Base-by-base conservation (phyloP, 2,888 invertebrate genomes). In the Neria commutata region DNA sequence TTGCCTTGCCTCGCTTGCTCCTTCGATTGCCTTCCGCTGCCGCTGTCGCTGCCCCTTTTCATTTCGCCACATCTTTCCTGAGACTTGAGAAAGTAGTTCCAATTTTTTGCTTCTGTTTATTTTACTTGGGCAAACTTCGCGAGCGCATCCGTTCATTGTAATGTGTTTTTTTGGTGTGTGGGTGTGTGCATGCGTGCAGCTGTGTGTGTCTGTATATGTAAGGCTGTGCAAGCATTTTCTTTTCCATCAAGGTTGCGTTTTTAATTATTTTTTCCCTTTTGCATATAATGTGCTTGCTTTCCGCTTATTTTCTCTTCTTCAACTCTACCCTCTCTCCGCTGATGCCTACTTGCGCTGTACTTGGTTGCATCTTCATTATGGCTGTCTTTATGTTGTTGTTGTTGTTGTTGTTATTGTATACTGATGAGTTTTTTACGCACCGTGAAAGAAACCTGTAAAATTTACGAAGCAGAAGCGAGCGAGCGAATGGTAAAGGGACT, bases 241-340 rank as follows among this genome's bases (percentile, higher is more conserved):
- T 65, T 60, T 69, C 69, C 73, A 75, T 76, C 77, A 77, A 78
- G 78, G 78, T 77, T 78, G 74, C 71, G 70, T 74, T 77, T 77
- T 77, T 77, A 78, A 79, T 78, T 79, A 78, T 77, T 76, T 77
- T 75, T 74, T 67, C 68, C 19, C 14, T 21, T 60, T 54, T 53
- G 37, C 52, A 21, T 21, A n/a, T 3, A 8, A 5, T 23, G 29
- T 24, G 47, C 29, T 42, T 42, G n/a, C 14, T 42, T 42, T 42
- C 5, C 21, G 19, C n/a, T n/a, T n/a, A n/a, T n/a, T n/a, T n/a
- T 68, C 29, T 25, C 29, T 47, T 47, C 47, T 45, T 73, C 68
- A 71, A 72, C 70, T 68, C 61, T 64, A 53, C 66, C 66, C 60
- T 55, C 60, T 60, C 60, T 58, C 63, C 63, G 64, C 66, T 54